phyloP scores from a whole-genome alignment of 2,888 invertebrate species.

The Euplexia lucipara region DNA sequence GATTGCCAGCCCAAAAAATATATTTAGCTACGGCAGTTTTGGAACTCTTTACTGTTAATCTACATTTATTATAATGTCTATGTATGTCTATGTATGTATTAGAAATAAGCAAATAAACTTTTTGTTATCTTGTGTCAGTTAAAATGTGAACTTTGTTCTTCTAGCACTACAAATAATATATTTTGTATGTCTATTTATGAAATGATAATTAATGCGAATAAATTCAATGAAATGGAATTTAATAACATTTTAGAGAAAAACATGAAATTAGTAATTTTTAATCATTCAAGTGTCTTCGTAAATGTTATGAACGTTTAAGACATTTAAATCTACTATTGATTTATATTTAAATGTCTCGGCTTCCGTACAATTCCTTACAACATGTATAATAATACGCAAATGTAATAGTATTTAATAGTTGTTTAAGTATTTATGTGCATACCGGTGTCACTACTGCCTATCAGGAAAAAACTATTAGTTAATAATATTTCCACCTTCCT shows the following conservation, averaged over 20 bases:
- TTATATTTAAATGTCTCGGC: slow-evolving; percentile 27
- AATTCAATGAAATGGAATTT: slow-evolving; percentile 34
- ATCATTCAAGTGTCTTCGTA: slow-evolving; percentile 39
- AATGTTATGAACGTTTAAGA: slow-evolving; percentile 30
- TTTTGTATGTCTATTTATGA: slow-evolving; percentile 64
- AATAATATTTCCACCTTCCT: slow-evolving; percentile 5
- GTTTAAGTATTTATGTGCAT: slow-evolving; percentile 46
- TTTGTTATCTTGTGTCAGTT: slow-evolving; percentile 51
- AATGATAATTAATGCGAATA: slow-evolving; percentile 44
- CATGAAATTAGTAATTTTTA: slow-evolving; percentile 13
- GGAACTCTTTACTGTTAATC: slow-evolving; percentile 57
- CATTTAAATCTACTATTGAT: slow-evolving; percentile 9
- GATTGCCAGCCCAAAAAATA: slow-evolving; percentile 37
- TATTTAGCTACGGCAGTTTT: slow-evolving; percentile 53
- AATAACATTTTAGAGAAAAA: slow-evolving; percentile 14
- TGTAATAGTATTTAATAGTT: slow-evolving; percentile 50
- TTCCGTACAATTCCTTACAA: slow-evolving; percentile 39
- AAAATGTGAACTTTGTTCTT: slow-evolving; percentile 44
- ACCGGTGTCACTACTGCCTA: slow-evolving; percentile 31
- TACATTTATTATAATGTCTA: slow-evolving; percentile 33
- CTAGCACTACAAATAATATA: slow-evolving; percentile 58
- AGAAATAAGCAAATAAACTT: slow-evolving; percentile 38
- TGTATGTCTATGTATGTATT: slow-evolving; percentile 51
- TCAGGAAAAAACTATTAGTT: not conserved
- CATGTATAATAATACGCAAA: slow-evolving; percentile 27